phyloP scores from a whole-genome alignment of 2,888 invertebrate species.

The Netelia virgata region DNA sequence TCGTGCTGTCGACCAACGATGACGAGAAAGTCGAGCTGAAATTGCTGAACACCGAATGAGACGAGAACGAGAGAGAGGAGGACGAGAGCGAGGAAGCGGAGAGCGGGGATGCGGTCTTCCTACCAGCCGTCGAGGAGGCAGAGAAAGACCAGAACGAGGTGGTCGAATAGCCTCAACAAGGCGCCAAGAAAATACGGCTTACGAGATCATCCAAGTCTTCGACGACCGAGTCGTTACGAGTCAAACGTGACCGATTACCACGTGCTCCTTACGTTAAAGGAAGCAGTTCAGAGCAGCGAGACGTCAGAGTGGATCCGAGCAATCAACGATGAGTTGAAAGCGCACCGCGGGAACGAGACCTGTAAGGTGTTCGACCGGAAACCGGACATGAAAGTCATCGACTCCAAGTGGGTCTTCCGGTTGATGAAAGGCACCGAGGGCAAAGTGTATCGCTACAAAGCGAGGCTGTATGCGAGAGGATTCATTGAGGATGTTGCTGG shows the following conservation, averaged over 20 bases:
- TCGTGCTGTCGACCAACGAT: background rate
- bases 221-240: background rate
- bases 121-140: background rate
- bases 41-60: background rate
- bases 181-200: no score
- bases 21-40: background rate
- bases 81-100: background rate
- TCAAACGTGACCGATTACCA: slow-evolving; percentile 5
- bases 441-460: no score
- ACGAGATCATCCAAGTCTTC: no score
- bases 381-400: no score
- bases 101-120: background rate
- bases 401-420: no score
- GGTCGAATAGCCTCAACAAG: no score
- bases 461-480: slow-evolving; percentile 39
- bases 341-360: slow-evolving; percentile 44
- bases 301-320: slow-evolving; percentile 35
- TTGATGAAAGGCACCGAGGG: no score
- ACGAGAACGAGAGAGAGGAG: background rate
- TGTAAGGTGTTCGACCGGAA: no score
- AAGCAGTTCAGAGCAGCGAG: slow-evolving; percentile 1
- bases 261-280: background rate
- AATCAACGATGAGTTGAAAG: slow-evolving; percentile 18
- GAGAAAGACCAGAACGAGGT: background rate
- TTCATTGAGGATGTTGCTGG: slow-evolving; percentile 28